Base-by-base conservation (phyloP, 2,797 vertebrate genomes). In the Ambastaia sidthimunki region DNA sequence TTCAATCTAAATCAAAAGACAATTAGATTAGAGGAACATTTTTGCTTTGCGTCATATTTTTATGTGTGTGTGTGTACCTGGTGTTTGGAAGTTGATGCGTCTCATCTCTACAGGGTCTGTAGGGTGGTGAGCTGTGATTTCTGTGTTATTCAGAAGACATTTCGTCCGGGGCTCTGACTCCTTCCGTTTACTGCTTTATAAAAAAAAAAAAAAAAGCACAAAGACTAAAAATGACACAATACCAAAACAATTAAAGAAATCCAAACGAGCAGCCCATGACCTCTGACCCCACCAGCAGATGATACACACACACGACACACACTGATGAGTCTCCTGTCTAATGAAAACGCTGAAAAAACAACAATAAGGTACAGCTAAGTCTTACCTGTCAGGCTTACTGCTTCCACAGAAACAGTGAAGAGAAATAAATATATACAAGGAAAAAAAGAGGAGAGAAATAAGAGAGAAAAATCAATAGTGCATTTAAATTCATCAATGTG, bases 301-400 rank as follows among this genome's bases (percentile, higher is more conserved):
- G 25, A 54, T 34, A 23, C 23, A n/a, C 18, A 10, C 2, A 28
- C 28, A 28, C 28, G 28, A 28, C 28, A 28, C 28, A n/a, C n/a
- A n/a, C n/a, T n/a, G n/a, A n/a, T n/a, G n/a, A n/a, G n/a, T n/a
- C n/a, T n/a, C n/a, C n/a, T n/a, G n/a, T n/a, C n/a, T n/a, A n/a
- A n/a, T n/a, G n/a, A n/a, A n/a, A n/a, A n/a, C n/a, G n/a, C n/a
- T n/a, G n/a, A n/a, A n/a, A n/a, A n/a, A n/a, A n/a, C 90, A 84
- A 84, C 88, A 90, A 83, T 90, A 86, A 88, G 90, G 85, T 90
- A 78, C 54, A 21, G 86, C 85, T 89, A 88, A 88, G 86, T 88
- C 96, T 96, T 94, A 99, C 98, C 98, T 98, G 96, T 99, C 97
- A 82, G 98, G 98, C 90, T 99, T 99, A 94, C 98, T 99, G 96